Percentiles rank a stretch among this genome's conserved stretches.
These are phyloP conservation scores for Bombyx huttoni DNA, from an alignment of 2,888 invertebrate species.

Conservation along the genomic window DNA sequence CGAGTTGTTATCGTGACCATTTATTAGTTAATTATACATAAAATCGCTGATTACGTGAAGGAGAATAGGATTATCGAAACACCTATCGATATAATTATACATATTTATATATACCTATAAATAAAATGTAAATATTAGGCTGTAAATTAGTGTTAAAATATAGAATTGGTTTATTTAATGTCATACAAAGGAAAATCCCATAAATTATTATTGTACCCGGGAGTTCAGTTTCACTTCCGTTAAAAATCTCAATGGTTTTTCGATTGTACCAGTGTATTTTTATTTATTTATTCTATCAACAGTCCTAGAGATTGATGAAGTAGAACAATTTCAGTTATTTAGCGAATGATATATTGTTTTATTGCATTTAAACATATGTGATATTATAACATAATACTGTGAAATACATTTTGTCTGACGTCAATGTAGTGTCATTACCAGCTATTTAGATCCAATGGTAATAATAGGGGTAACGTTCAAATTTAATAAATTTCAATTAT, in stretches of 20 bases:
- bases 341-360: constrained; percentile 49
- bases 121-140: constrained; percentile 70
- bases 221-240: constrained; percentile 64
- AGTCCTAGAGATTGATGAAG: constrained; percentile 40
- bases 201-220: constrained; percentile 71
- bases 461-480: constrained; percentile 24
- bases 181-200: constrained; percentile 66
- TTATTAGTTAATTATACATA: constrained; percentile 72
- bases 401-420: constrained; percentile 70
- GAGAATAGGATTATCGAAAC: constrained; percentile 57
- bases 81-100: constrained; percentile 69
- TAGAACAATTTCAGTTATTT: constrained; percentile 33
- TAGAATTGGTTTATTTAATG: constrained; percentile 72
- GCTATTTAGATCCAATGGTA: constrained; percentile 32
- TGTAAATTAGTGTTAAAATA: constrained; percentile 69
- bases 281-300: constrained; percentile 64
- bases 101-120: constrained; percentile 73
- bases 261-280: constrained; percentile 68
- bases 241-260: constrained; percentile 72
- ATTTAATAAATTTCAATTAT: constrained; percentile 14
- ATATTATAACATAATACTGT: constrained; percentile 60
- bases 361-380: constrained; percentile 72
- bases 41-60: constrained; percentile 59
- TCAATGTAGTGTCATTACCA: constrained; percentile 60
- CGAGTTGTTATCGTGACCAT: constrained; percentile 71